A percentile compares a stretch with the other conserved stretches of the same genome.
These are phyloP conservation scores for Resseliella maxima DNA, from an alignment of 2,888 invertebrate species.

Conservation along the genomic window DNA sequence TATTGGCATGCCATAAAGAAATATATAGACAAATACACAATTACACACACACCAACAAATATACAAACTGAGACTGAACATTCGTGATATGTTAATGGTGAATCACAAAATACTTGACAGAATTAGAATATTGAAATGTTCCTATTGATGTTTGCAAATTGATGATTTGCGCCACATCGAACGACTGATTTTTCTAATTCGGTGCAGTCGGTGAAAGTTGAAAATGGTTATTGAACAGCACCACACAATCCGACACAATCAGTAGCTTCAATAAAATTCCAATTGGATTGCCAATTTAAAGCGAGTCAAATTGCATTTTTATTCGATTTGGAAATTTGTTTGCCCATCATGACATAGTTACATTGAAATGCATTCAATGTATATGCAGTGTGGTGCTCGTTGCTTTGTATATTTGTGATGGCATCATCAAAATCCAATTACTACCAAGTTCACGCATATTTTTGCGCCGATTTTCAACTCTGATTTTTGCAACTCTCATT, in stretches of 20 bases:
- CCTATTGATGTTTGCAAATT: constrained; percentile 29
- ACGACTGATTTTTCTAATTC: neutral
- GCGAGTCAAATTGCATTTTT: constrained; percentile 40
- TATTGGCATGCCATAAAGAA: neutral
- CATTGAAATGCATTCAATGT: neutral
- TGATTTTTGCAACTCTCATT: neutral
- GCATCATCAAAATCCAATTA: constrained; percentile 30
- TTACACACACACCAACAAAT: no score
- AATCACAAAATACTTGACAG: neutral
- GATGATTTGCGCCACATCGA: neutral
- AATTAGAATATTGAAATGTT: constrained; percentile 44
- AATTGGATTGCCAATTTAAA: constrained; percentile 12
- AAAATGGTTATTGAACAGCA: neutral
- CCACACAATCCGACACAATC: neutral
- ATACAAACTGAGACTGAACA: no score
- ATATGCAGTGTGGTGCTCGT: neutral
- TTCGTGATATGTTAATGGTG: neutral
- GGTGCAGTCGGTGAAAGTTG: constrained; percentile 39
- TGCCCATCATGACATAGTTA: constrained; percentile 43
- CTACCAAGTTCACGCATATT: neutral
- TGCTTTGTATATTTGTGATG: neutral
- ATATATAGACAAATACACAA: no score
- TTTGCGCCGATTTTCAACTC: neutral
- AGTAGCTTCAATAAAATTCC: constrained; percentile 17
- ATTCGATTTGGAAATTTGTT: constrained; percentile 20